Conservation (phyloP, 2,113 vertebrate genomes). For the Muntiacus muntjak region DNA sequence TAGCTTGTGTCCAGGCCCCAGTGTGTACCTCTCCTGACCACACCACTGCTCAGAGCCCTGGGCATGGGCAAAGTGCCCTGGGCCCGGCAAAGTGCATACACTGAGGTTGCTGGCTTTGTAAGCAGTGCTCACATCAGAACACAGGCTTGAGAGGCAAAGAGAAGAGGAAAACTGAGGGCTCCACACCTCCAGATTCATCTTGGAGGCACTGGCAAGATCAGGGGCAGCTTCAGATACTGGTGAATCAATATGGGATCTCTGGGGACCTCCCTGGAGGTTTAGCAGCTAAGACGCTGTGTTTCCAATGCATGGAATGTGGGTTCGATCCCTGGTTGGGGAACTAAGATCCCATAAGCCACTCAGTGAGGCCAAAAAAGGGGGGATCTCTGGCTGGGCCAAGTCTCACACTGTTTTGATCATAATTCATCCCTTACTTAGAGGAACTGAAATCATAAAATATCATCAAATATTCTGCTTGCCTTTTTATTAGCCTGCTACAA, state of each 20-base stretch:
- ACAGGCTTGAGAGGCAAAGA: not conserved
- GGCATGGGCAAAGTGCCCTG: fast-evolving
- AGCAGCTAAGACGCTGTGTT: not conserved
- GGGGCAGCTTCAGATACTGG: not conserved
- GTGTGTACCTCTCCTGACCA: not conserved
- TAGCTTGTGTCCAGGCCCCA: not conserved
- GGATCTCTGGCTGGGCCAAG: too few species aligned
- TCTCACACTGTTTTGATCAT: not conserved
- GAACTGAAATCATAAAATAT: not conserved
- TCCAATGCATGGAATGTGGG: not conserved
- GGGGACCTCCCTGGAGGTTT: not conserved
- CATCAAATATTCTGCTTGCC: not conserved
- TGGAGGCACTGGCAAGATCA: not conserved
- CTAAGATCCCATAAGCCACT: not conserved
- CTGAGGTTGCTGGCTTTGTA: too few species aligned
- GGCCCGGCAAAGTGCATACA: not conserved
- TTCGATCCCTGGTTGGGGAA: not conserved
- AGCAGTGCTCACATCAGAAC: not conserved
- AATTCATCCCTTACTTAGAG: not conserved
- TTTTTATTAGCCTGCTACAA: not conserved
- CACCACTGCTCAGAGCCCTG: not conserved
- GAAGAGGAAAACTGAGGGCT: not conserved
- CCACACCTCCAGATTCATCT: not conserved
- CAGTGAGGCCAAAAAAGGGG: not conserved
- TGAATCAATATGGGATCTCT: not conserved